Percentiles rank a stretch among this genome's conserved stretches.
These are phyloP conservation scores for Agapostemon virescens DNA, from an alignment of 2,888 invertebrate genomes.

Conservation along the genomic window DNA sequence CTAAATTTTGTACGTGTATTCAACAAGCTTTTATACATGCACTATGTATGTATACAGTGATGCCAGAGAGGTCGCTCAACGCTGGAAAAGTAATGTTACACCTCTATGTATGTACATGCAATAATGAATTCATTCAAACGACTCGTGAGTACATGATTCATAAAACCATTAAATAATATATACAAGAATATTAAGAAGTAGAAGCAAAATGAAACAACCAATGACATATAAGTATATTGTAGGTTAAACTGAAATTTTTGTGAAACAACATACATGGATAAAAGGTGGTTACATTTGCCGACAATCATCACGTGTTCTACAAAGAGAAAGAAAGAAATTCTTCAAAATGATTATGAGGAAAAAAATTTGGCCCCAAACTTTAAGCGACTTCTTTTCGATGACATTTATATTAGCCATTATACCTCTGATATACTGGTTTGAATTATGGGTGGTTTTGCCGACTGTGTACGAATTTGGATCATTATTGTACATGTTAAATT, in stretches of 20 bases:
- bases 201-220: neutral
- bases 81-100: neutral
- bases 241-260: slow-evolving; percentile 33
- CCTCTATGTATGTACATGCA: neutral
- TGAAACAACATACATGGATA: neutral
- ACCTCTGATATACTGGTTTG: slow-evolving; percentile 87
- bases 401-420: slow-evolving; percentile 84
- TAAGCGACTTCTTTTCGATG: slow-evolving; percentile 82
- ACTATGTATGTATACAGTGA: neutral
- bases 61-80: neutral
- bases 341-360: slow-evolving; percentile 72
- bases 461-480: slow-evolving; percentile 83
- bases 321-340: neutral
- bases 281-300: neutral
- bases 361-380: slow-evolving; percentile 73
- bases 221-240: slow-evolving; percentile 14
- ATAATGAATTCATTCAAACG: slow-evolving; percentile 9
- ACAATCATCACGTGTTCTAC: slow-evolving; percentile 31
- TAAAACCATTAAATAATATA: neutral
- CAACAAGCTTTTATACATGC: neutral
- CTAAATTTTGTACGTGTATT: neutral
- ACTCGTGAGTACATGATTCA: slow-evolving; percentile 10
- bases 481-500: slow-evolving; percentile 83
- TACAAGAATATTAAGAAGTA: neutral
- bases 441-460: slow-evolving; percentile 89